Conservation (phyloP, 2,888 invertebrate species). For the Operophtera brumata region DNA sequence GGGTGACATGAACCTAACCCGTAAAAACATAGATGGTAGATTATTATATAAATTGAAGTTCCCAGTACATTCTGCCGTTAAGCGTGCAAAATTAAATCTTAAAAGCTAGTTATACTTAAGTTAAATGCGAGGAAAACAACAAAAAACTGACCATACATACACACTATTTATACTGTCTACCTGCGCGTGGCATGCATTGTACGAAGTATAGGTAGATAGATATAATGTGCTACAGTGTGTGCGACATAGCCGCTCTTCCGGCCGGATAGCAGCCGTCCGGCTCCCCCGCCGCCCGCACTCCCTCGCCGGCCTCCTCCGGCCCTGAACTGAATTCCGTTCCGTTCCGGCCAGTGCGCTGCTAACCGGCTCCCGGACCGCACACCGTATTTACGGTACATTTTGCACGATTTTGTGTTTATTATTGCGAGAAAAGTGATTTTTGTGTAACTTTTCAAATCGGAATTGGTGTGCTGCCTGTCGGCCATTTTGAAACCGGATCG, state of each 20-base stretch:
- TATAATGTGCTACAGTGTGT: too few species aligned
- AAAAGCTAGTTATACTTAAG: too few species aligned
- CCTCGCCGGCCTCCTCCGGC: conserved; percentile 22
- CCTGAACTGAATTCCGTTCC: conserved; percentile 14
- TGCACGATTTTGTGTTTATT: background rate
- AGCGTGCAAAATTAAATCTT: too few species aligned
- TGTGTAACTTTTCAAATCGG: background rate
- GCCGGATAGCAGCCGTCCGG: conserved; percentile 44
- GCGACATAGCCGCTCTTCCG: conserved; percentile 38
- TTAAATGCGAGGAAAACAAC: too few species aligned
- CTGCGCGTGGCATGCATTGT: background rate
- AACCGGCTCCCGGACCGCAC: conserved; percentile 31
- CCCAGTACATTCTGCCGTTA: too few species aligned
- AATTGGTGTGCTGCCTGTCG: conserved; percentile 10
- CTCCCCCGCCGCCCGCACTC: conserved; percentile 27
- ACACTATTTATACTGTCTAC: too few species aligned
- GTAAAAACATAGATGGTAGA: too few species aligned
- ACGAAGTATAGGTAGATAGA: too few species aligned
- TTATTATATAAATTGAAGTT: too few species aligned
- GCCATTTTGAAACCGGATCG: conserved; percentile 28
- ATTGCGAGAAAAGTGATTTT: background rate
- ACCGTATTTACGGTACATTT: background rate
- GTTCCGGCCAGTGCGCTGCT: conserved; percentile 40
- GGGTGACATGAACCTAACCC: too few species aligned
- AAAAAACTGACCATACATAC: too few species aligned